Evolutionary conservation across 2,113 vertebrate species (phyloP), one percentile per base, ranked within the genome.

Genomic region (Megalops atlanticus): DNA sequence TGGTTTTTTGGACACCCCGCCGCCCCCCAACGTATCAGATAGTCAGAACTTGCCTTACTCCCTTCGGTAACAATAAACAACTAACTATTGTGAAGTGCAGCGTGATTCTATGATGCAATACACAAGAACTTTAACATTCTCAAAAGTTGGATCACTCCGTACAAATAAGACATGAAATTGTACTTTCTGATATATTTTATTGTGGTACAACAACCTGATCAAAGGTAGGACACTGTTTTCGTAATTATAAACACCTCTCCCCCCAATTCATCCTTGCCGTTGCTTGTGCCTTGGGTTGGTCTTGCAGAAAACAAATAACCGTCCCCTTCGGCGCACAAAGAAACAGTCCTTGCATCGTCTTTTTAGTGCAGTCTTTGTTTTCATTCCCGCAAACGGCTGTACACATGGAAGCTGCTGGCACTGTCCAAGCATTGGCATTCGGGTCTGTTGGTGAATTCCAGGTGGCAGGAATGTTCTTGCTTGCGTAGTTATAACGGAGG

Each of bases 271-370:
- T 11, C 89, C 89, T 84, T 95, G 92, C 58, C 95, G 93, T 85
- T 97, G 96, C 88, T 97, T 97, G 85, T 97, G 96, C 84, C 96
- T 93, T 0, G 95, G 95, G 82, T 96, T 85, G 7, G 90, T 93
- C 87, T 95, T 97, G 90, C 96, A 97, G 85, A 35, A 93, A 27
- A 97, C 92, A 84, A 91, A 96, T 41, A 96, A 79, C 0, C 77
- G 90, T 2, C 96, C 96, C 2, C 94, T 92, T n/a, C 96, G 91
- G 47, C 92, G 92, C 0, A 97, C 96, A 45, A 94, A 79, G 89
- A 92, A 96, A 80, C 97, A 99, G 91, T 96, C 96, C 87, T 92
- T 94, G 87, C 98, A 99, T n/a, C 97, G 96, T 82, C 81, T 93
- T 81, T 38, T 94, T 71, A 98, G 38, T 3, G 86, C 82, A 0